Percentiles rank a stretch among this genome's conserved stretches.
Evolutionary conservation across 37 sponge, comb jelly and placozoan genomes (phyloP).

Genomic region (Halisarca cf. caerulea): DNA sequence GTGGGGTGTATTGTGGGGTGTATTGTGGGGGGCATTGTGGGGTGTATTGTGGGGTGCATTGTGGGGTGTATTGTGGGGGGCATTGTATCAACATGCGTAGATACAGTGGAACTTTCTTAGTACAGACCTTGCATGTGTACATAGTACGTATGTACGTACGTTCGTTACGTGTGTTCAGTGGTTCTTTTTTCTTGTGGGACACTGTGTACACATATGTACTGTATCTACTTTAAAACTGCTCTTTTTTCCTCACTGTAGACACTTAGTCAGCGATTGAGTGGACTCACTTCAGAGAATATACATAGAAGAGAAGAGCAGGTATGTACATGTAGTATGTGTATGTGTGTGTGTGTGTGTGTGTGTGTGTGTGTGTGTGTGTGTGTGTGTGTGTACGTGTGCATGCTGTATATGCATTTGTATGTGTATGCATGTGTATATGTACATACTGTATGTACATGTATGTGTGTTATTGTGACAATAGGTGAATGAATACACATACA

Average conservation of each 20-base stretch:
- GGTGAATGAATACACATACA: background rate
- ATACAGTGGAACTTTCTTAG: too few relatives aligned
- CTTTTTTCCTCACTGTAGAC: background rate
- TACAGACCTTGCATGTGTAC: too few relatives aligned
- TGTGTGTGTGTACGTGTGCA: background rate
- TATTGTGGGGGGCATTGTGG: too few relatives aligned
- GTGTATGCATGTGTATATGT: background rate
- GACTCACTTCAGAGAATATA: conserved; percentile 48
- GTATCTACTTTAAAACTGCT: background rate
- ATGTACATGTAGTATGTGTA: background rate
- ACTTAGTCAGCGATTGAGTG: conserved; percentile 7
- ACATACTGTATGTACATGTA: background rate
- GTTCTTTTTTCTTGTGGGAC: too few relatives aligned
- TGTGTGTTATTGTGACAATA: too few relatives aligned
- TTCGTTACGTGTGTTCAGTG: too few relatives aligned
- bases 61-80: too few relatives aligned
- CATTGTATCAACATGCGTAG: too few relatives aligned
- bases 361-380: conserved; percentile 1
- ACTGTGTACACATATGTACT: background rate
- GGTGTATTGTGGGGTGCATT: too few relatives aligned
- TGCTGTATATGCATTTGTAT: background rate
- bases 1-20: too few relatives aligned
- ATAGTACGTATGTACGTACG: too few relatives aligned
- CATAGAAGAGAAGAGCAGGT: conserved; percentile 82
- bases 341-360: conserved; percentile 13